These are phyloP conservation scores for Melanargia galathea DNA, from an alignment of 2,888 invertebrate species.

Conservation along the genomic window DNA sequence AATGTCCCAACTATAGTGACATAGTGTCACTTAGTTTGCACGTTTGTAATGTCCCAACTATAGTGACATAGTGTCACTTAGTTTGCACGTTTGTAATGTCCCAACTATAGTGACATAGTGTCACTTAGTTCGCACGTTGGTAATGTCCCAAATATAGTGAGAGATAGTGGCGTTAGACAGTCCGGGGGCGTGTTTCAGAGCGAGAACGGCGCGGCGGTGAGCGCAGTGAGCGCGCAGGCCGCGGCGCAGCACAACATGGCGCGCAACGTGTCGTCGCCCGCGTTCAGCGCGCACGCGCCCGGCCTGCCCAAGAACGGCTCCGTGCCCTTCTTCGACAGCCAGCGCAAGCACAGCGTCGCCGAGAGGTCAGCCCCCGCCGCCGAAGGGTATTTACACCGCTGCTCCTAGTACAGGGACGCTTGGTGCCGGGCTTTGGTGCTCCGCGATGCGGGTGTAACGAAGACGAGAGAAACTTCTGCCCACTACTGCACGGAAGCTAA, in stretches of 20 bases:
- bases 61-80: no score
- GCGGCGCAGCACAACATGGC: no score
- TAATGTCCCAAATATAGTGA: no score
- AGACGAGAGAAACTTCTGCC: no score
- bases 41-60: no score
- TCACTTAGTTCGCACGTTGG: no score
- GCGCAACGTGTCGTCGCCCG: conserved; percentile 93
- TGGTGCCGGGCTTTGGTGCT: conserved; percentile 16
- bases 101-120: no score
- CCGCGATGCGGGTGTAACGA: neutral
- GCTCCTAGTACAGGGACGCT: conserved; percentile 18
- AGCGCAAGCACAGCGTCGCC: conserved; percentile 91
- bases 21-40: no score
- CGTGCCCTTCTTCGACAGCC: conserved; percentile 93
- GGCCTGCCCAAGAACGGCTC: conserved; percentile 93
- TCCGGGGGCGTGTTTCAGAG: conserved; percentile 47
- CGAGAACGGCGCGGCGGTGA: conserved; percentile 53
- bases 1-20: no score
- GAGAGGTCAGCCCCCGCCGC: conserved; percentile 78
- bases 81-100: no score
- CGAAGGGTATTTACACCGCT: conserved; percentile 22
- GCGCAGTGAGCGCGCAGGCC: conserved; percentile 44
- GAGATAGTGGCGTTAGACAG: no score
- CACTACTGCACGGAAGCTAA: no score
- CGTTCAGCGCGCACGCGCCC: conserved; percentile 88